phyloP scores from a whole-genome alignment of 2,888 invertebrate genomes.

The Pristionchus entomophagus region DNA sequence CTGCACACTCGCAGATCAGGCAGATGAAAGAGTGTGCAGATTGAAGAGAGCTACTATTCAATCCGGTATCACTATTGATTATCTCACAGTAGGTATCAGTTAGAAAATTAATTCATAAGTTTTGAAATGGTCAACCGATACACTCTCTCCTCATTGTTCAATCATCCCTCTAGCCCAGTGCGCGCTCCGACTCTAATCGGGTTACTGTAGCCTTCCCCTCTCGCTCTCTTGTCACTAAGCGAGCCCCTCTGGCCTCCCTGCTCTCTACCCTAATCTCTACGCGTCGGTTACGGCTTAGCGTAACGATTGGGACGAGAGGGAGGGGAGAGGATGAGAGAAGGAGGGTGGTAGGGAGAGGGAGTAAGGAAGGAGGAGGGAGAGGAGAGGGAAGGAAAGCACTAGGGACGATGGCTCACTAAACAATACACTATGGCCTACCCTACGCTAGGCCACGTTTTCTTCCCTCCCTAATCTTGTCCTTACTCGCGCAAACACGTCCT shows the following conservation, averaged over 20 bases:
- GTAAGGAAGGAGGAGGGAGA: too few relatives aligned
- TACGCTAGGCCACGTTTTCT: not conserved
- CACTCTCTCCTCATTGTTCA: not conserved
- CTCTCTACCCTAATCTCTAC: constrained; percentile 25
- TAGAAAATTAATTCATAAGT: too few relatives aligned
- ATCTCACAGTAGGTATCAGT: too few relatives aligned
- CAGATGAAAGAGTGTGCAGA: too few relatives aligned
- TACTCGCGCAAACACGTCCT: not conserved
- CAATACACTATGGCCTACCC: not conserved
- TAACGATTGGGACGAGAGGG: constrained; percentile 27
- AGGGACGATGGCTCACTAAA: not conserved
- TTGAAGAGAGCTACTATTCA: too few relatives aligned
- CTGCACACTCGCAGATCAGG: too few relatives aligned
- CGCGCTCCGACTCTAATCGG: not conserved
- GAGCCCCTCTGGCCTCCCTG: not conserved
- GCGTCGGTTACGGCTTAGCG: constrained; percentile 41
- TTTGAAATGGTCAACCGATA: not conserved
- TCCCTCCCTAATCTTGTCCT: not conserved
- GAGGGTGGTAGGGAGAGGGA: not conserved
- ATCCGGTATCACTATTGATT: too few relatives aligned
- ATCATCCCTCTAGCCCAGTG: not conserved
- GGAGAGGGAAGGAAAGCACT: not conserved
- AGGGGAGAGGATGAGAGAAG: not conserved
- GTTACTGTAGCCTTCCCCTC: too few relatives aligned
- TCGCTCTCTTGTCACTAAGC: not conserved